Evolutionary conservation across 2,888 invertebrate genomes (phyloP).

Genomic region (Xanthorhoe designata): DNA sequence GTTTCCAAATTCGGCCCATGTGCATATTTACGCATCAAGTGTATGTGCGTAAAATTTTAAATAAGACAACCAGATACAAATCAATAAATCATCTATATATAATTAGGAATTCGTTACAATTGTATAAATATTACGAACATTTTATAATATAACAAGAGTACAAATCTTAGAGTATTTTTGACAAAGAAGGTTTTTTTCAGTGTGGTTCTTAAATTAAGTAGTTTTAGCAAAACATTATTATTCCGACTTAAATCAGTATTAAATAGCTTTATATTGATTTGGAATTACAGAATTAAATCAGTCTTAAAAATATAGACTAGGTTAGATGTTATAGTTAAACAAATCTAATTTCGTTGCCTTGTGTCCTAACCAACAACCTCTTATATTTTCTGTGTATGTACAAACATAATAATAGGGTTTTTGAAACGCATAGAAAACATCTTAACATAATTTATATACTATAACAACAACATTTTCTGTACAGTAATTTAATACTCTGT

Average conservation of each 20-base stretch:
- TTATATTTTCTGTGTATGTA: not conserved
- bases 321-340: conserved; percentile 12
- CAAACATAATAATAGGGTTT: conserved; percentile 15
- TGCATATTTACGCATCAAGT: too few relatives aligned
- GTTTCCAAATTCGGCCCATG: too few relatives aligned
- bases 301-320: conserved; percentile 42
- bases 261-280: conserved; percentile 5
- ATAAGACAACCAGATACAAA: conserved; percentile 3
- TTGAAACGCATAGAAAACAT: conserved; percentile 12
- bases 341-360: conserved; percentile 19
- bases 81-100: conserved; percentile 6
- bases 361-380: conserved; percentile 9
- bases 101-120: not conserved
- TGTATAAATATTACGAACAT: conserved; percentile 4
- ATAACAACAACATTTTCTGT: conserved; percentile 14
- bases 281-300: conserved; percentile 21
- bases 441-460: conserved; percentile 1
- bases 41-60: not conserved
- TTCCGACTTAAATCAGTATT: not conserved
- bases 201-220: not conserved
- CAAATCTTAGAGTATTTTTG: not conserved
- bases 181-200: not conserved
- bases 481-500: conserved; percentile 4
- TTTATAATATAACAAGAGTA: conserved; percentile 5
- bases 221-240: not conserved